Percentiles rank a stretch among this genome's conserved stretches.
phyloP scores from a whole-genome alignment of 2,888 invertebrate species.

The Ctena decussata region DNA sequence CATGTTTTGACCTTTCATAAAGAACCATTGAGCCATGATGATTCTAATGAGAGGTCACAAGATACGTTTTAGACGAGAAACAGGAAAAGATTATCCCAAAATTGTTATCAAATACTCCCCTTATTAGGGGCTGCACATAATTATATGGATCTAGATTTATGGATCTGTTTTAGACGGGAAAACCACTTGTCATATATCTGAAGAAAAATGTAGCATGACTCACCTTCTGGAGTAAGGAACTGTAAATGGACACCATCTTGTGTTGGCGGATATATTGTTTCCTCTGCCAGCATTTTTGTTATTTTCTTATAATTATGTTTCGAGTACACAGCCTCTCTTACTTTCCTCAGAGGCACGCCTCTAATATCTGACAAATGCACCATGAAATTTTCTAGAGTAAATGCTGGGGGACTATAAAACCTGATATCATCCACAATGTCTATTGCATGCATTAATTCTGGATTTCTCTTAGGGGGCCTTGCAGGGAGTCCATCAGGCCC shows the following conservation, averaged over 20 bases:
- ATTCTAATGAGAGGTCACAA: too few relatives aligned
- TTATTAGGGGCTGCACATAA: too few relatives aligned
- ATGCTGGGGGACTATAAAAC: constrained; percentile 78
- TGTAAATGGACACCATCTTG: constrained; percentile 55
- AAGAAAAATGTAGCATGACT: not conserved
- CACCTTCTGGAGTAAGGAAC: constrained; percentile 75
- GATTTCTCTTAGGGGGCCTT: constrained; percentile 71
- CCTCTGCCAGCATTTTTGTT: constrained; percentile 79
- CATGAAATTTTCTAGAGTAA: constrained; percentile 84
- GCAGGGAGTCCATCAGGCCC: constrained; percentile 83
- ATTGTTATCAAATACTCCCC: too few relatives aligned
- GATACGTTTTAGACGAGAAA: too few relatives aligned
- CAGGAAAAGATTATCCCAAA: too few relatives aligned
- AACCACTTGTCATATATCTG: too few relatives aligned
- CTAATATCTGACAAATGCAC: constrained; percentile 75
- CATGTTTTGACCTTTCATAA: too few relatives aligned
- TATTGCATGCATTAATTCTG: constrained; percentile 72
- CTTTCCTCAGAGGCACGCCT: constrained; percentile 74
- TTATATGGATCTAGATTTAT: too few relatives aligned
- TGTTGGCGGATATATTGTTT: constrained; percentile 51
- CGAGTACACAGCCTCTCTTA: constrained; percentile 78
- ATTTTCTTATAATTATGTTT: constrained; percentile 83
- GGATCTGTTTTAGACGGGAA: too few relatives aligned
- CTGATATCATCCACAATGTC: constrained; percentile 77
- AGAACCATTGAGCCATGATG: too few relatives aligned